Percentiles rank a stretch among this genome's conserved stretches.
phyloP scores from a whole-genome alignment of 2,113 vertebrate species.

The Accipiter virgatus region DNA sequence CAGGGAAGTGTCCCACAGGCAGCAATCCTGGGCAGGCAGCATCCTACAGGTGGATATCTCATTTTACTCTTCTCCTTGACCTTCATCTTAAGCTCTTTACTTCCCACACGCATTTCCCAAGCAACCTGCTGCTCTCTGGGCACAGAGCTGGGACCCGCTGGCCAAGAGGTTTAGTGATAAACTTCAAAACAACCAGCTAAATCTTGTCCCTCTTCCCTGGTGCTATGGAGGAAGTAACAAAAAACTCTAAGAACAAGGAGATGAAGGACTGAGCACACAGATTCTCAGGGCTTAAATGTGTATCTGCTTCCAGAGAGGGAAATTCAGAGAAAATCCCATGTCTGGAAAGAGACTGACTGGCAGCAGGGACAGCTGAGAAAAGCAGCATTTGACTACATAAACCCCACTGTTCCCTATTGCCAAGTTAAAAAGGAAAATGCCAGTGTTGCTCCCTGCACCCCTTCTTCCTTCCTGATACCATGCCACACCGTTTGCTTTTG shows the following conservation, averaged over 20 bases:
- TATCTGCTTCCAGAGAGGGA: not conserved
- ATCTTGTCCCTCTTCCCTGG: not conserved
- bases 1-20: not conserved
- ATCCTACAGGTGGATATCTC: fast-evolving
- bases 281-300: fast-evolving
- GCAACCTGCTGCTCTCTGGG: not conserved
- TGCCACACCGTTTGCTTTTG: fast-evolving
- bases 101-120: not conserved
- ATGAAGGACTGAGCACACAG: not conserved
- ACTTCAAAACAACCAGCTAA: not conserved
- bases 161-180: not conserved
- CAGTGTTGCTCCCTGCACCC: fast-evolving
- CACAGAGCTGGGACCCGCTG: fast-evolving
- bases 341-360: not conserved
- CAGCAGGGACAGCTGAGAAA: not conserved
- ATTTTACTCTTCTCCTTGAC: not conserved
- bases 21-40: not conserved
- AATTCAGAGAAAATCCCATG: not conserved
- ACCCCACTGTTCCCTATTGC: not conserved
- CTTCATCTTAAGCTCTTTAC: not conserved
- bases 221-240: not conserved
- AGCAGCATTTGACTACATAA: not conserved
- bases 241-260: not conserved
- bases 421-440: not conserved
- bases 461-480: not conserved